Percentiles rank a stretch among this genome's conserved stretches.
phyloP scores from a whole-genome alignment of 2,113 vertebrate species.

The Typhlomys cinereus region DNA sequence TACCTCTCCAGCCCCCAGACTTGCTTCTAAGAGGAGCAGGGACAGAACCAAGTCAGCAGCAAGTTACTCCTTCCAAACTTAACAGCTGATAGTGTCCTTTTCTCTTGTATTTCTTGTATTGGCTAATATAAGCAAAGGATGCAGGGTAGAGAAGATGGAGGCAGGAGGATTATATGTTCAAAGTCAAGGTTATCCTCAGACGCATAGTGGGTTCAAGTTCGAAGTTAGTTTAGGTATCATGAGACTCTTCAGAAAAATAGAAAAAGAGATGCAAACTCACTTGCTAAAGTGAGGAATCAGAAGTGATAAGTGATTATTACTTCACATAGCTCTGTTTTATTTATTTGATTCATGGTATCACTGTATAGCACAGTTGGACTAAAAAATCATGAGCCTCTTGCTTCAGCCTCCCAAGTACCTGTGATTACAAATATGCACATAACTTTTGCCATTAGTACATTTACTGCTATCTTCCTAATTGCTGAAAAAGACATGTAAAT shows the following conservation, averaged over 20 bases:
- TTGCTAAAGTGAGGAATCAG: background rate
- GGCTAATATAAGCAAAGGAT: background rate
- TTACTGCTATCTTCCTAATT: background rate
- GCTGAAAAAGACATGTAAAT: conserved; percentile 30
- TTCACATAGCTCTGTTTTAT: background rate
- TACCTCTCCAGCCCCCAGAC: no score
- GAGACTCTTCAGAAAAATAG: background rate
- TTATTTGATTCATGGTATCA: background rate
- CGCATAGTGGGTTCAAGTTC: background rate
- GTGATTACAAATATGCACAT: background rate
- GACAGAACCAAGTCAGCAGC: background rate
- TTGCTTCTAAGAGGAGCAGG: background rate
- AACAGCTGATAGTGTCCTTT: background rate
- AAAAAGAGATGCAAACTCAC: background rate
- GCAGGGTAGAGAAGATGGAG: background rate
- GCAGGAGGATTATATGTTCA: background rate
- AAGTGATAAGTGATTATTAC: background rate
- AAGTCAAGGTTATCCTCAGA: background rate
- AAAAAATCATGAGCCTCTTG: background rate
- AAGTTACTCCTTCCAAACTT: background rate
- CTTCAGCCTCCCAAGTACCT: background rate
- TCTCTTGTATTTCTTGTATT: background rate
- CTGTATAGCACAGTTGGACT: background rate
- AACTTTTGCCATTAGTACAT: conserved; percentile 3
- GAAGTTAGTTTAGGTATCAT: background rate